Conservation (phyloP, 2,113 vertebrate genomes). For the Psittacus erithacus region DNA sequence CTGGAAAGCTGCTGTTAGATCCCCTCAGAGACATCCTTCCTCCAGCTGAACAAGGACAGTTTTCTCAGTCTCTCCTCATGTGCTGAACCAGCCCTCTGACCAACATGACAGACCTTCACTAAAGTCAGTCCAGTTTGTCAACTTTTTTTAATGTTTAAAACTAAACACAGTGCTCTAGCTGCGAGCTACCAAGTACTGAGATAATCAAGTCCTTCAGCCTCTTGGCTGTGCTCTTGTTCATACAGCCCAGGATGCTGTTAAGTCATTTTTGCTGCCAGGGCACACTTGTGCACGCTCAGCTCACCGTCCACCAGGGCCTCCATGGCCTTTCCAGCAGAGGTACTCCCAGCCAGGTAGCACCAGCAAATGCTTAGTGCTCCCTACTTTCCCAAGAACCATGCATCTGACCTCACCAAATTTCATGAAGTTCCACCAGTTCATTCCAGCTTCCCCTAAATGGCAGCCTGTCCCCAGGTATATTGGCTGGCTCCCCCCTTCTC, state of each 20-base stretch:
- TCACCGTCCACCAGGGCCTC: not conserved
- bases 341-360: not conserved
- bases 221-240: not conserved
- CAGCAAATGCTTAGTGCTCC: not conserved
- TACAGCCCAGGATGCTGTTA: not conserved
- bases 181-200: not conserved
- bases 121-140: not conserved
- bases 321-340: not conserved
- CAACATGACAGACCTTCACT: not conserved
- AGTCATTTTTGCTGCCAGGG: not conserved
- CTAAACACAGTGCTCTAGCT: not conserved
- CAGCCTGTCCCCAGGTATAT: not conserved
- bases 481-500: accelerated
- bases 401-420: not conserved
- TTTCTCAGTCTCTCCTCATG: not conserved
- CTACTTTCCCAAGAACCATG: not conserved
- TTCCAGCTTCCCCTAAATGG: not conserved
- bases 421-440: not conserved
- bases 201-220: not conserved
- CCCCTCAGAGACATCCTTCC: not conserved
- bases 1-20: not conserved
- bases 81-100: not conserved
- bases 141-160: not conserved
- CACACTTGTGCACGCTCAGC: not conserved
- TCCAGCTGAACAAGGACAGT: not conserved